These are phyloP conservation scores for Ophioninae sp. DNA, from an alignment of 2,888 invertebrate genomes.

Conservation along the genomic window DNA sequence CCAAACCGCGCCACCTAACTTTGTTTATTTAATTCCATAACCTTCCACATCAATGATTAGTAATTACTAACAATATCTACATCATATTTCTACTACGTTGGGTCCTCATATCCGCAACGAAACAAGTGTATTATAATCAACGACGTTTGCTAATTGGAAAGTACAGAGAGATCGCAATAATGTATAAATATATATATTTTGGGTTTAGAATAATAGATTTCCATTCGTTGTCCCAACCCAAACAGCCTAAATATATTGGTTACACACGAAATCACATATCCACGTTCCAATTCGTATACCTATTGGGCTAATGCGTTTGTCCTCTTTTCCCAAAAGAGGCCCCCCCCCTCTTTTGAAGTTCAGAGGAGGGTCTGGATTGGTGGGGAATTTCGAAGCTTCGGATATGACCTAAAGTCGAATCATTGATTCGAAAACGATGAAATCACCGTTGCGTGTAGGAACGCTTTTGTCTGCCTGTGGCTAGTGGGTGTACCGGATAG, in stretches of 20 bases:
- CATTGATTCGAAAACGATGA: constrained; percentile 52
- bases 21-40: neutral
- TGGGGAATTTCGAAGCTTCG: neutral
- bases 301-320: too few relatives aligned
- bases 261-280: neutral
- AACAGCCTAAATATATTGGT: constrained; percentile 3
- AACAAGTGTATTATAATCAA: constrained; percentile 35
- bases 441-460: constrained; percentile 51
- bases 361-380: neutral
- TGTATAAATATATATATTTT: too few relatives aligned
- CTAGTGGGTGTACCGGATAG: neutral
- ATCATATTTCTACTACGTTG: constrained; percentile 4
- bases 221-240: neutral
- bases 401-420: constrained; percentile 52
- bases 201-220: constrained; percentile 18
- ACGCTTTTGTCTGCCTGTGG: constrained; percentile 11
- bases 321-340: too few relatives aligned
- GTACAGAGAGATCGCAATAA: constrained; percentile 29
- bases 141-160: constrained; percentile 32
- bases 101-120: neutral
- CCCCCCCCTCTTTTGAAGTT: neutral
- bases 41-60: constrained; percentile 17
- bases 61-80: constrained; percentile 7
- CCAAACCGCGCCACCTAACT: neutral
- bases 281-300: neutral